These are phyloP conservation scores for Mystacornis crossleyi DNA, from an alignment of 2,113 vertebrate species.

Conservation along the genomic window DNA sequence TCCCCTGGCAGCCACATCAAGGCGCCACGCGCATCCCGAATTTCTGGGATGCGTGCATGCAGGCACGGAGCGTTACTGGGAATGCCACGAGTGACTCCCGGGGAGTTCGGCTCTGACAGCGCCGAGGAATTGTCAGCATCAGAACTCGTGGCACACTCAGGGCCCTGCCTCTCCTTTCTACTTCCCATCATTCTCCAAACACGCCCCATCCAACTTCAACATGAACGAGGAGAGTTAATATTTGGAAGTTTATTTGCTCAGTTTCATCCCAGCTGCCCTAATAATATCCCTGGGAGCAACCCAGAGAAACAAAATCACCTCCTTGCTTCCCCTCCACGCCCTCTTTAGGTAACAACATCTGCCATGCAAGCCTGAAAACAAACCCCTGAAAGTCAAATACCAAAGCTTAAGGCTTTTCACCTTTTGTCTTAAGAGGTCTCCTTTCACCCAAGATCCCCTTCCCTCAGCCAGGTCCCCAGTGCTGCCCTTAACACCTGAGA, in stretches of 20 bases:
- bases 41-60: neutral
- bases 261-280: neutral
- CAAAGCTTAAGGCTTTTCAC: neutral
- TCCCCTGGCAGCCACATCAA: slow-evolving; percentile 39
- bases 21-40: neutral
- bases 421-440: neutral
- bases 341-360: neutral
- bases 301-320: neutral
- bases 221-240: accelerated
- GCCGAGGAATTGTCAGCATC: neutral
- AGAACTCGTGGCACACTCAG: neutral
- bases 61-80: neutral
- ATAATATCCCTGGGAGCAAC: neutral
- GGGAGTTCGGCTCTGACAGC: neutral
- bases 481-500: neutral
- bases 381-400: neutral
- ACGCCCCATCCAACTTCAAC: neutral
- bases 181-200: neutral
- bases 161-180: neutral
- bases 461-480: neutral
- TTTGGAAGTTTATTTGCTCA: neutral
- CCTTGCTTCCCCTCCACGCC: neutral
- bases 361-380: neutral
- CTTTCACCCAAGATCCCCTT: neutral
- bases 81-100: accelerated